Base-by-base conservation (phyloP, 2,888 invertebrate species). In the Cyclophora punctaria region DNA sequence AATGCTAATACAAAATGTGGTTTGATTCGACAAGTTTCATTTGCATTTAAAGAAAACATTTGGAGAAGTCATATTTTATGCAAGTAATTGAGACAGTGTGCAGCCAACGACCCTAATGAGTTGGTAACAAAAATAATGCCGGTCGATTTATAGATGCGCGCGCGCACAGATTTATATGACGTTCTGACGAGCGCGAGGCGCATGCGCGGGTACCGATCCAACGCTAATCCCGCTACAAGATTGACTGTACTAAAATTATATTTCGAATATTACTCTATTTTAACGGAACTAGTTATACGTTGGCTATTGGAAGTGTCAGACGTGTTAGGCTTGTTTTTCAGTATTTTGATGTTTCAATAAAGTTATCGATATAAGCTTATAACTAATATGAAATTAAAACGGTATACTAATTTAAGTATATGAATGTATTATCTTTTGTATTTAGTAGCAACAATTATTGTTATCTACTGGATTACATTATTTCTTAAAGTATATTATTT, bases 91-190 rank as follows among this genome's bases (percentile, higher is more conserved):
- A 86, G 83, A 78, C 85, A 84, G 81, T 84, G 77, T 78, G 80
- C 82, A 83, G 86, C 69, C 87, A 86, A 87, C 83, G 87, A 87
- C 88, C 87, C 82, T 85, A 86, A 86, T 85, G 86, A 85, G 86
- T 75, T 78, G 79, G 80, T 76, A 85, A 86, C 85, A 84, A 84
- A 86, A 87, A 87, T 87, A 87, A 86, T 87, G 83, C 76, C 68
- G 69, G 70, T 76, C 83, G 82, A 87, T 87, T 84, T 87, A 87
- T 86, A 73, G 82, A 64, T 76, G 84, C 82, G 84, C 81, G 75
- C 77, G 83, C 80, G 80, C 80, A 78, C 77, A 75, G 84, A 88
- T 87, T 88, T 88, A 87, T 85, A 73, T 68, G 73, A 74, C 68
- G 68, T 20, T 20, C 20, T 20, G 20, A 20, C 20, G 20, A 20